Conservation (phyloP, 2,113 vertebrate genomes). For the Neolamprologus sp. region DNA sequence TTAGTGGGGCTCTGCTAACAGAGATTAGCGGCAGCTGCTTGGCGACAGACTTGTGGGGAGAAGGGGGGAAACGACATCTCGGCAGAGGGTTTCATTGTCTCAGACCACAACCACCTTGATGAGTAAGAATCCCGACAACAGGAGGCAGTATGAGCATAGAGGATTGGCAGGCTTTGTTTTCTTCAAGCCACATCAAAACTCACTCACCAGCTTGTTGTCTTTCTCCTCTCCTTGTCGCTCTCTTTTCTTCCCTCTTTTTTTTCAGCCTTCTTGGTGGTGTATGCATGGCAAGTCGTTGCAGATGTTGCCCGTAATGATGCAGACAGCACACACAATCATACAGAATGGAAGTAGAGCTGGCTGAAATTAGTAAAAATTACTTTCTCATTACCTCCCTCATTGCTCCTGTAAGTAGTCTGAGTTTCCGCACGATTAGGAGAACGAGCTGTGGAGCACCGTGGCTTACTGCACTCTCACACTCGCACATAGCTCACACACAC, state of each 20-base stretch:
- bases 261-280: constrained; percentile 2
- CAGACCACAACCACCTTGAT: constrained; percentile 18
- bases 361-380: constrained; percentile 78
- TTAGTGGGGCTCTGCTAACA: constrained; percentile 55
- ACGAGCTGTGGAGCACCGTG: constrained; percentile 46
- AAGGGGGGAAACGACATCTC: neutral
- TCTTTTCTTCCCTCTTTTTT: neutral
- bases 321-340: constrained; percentile 69
- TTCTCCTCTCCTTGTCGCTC: neutral
- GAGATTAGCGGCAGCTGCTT: constrained; percentile 62
- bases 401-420: constrained; percentile 79
- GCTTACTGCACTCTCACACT: neutral
- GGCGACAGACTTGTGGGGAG: constrained; percentile 27
- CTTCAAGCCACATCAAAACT: constrained; percentile 15
- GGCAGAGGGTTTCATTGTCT: constrained; percentile 23
- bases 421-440: constrained; percentile 73
- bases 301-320: constrained; percentile 75
- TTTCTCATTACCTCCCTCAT: constrained; percentile 81
- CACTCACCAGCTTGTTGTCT: constrained; percentile 13
- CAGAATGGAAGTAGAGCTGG: constrained; percentile 63
- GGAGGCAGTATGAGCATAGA: constrained; percentile 60
- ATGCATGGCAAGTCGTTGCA: constrained; percentile 66
- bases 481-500: neutral
- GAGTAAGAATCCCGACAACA: constrained; percentile 35
- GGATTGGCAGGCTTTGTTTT: constrained; percentile 22